Conservation (phyloP, 1,140 invertebrate genomes). For the Metopolophium dirhodum region DNA sequence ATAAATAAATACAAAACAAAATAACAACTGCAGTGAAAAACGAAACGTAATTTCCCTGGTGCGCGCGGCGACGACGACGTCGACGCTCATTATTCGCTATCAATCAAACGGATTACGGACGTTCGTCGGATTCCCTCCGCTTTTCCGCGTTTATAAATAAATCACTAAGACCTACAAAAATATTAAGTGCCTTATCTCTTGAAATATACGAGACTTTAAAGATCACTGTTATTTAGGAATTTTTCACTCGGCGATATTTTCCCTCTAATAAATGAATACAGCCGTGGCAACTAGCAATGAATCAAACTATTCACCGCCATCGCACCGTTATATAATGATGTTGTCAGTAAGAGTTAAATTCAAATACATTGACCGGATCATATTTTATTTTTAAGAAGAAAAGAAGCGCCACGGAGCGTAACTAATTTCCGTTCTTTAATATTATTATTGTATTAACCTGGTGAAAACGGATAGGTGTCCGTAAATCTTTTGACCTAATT, state of each 20-base stretch:
- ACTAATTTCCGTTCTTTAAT: not conserved
- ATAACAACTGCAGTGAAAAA: conserved; percentile 1
- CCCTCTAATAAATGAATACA: conserved; percentile 29
- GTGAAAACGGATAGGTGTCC: not conserved
- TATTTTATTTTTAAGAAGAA: not conserved
- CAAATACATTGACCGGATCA: not conserved
- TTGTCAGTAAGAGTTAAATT: conserved; percentile 17
- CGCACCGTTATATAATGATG: not conserved
- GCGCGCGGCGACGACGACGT: not conserved
- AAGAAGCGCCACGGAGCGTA: not conserved
- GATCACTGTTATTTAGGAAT: conserved; percentile 41
- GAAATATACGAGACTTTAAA: conserved; percentile 15
- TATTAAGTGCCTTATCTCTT: conserved; percentile 44
- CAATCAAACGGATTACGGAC: conserved; percentile 42
- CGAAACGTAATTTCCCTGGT: conserved; percentile 27
- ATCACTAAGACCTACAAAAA: conserved; percentile 45
- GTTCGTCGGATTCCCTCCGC: not conserved
- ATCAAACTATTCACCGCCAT: not conserved
- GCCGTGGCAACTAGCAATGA: not conserved
- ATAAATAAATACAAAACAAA: not conserved
- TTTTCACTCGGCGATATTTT: conserved; percentile 1
- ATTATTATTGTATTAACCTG: not conserved
- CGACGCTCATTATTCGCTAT: conserved; percentile 50
- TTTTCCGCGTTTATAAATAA: conserved; percentile 16
- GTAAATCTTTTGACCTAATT: not conserved